Base-by-base conservation (phyloP, 2,888 invertebrate genomes). In the Zygothrica quintamaculata region DNA sequence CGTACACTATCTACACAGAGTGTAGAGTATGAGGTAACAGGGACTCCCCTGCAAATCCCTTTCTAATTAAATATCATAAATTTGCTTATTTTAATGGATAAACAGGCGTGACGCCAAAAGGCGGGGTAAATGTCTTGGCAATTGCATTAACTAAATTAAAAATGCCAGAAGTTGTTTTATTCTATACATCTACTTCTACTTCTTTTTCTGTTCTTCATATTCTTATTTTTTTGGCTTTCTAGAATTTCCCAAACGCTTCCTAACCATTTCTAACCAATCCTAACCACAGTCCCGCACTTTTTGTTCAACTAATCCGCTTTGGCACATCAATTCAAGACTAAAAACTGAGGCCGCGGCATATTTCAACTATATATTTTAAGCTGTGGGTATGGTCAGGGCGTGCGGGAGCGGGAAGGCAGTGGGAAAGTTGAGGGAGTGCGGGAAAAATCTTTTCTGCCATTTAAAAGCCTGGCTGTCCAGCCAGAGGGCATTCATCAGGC, bases 81-180 rank as follows among this genome's bases (percentile, higher is more conserved):
- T 74, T 69, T 65, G 51, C 40, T 46, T 62, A 59, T 60, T 66
- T 66, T 56, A 55, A 56, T 22, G 18, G 18, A 22, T 12, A 31
- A 16, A 31, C 25, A 43, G n/a, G 37, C 13, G 26, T 9, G 18
- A 25, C 33, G 36, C 31, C 26, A 50, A 31, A n/a, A 36, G 34
- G 26, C 33, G 58, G 43, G 62, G 39, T 46, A 52, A 76, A 57
- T 69, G 50, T 48, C 34, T 22, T 34, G 42, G 44, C 52, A 60
- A 79, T 60, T 79, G 70, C 85, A 82, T 85, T 82, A 68, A 66
- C 60, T 65, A 74, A 79, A 82, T 85, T 74, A 79, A 74, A 62
- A 69, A 40, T 72, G 65, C 56, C 61, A 31, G 31, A 70, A 61
- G 64, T 68, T 58, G 71, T 65, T 29, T 9, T 29, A 31, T 13